Evolutionary conservation across 2,113 vertebrate species (phyloP), one percentile per base, ranked within the genome.

Genomic region (Clarias gariepinus): DNA sequence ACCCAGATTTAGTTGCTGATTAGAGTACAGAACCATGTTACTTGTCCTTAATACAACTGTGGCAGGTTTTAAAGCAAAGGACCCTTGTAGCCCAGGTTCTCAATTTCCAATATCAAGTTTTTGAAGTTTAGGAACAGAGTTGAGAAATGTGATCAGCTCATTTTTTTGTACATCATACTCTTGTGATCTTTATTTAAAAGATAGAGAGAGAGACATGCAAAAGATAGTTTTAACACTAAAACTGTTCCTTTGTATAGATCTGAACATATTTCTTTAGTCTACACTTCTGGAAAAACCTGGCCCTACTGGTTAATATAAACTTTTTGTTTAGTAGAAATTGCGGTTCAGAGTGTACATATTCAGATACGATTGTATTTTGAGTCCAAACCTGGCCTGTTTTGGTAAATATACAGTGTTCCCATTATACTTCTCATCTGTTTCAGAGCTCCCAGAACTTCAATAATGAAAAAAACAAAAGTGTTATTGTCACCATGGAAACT

Each of bases 81-180:
- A 82, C 64, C 79, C 41, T 63, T 16, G 1, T 74, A 57, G 30
- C 78, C 79, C 85, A 86, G 57, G 16, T 53, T 53, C 0, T 0
- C 82, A 19, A 28, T 41, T 10, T n/a, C n/a, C n/a, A n/a, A n/a
- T n/a, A n/a, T n/a, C n/a, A 55, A 86, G 8, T 47, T 60, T 74
- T 57, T 63, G 79, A 18, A 86, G 66, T 19, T 41, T 33, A 61
- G 85, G 41, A 52, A 86, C n/a, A 15, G 30, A 69, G 55, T n/a
- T 16, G 9, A 86, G 23, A n/a, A 41, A 33, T 19, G 79, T 53
- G 33, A 82, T 74, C 57, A 86, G 23, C 57, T 53, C 11, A 0
- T 36, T 58, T n/a, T 74, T 41, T 71, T 58, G 16, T 68, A 28
- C 52, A 23, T 74, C 57, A 9, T 86, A 80, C 52, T 86, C 57